Conservation (phyloP, 2,888 invertebrate genomes). For the Sesamia inferens region DNA sequence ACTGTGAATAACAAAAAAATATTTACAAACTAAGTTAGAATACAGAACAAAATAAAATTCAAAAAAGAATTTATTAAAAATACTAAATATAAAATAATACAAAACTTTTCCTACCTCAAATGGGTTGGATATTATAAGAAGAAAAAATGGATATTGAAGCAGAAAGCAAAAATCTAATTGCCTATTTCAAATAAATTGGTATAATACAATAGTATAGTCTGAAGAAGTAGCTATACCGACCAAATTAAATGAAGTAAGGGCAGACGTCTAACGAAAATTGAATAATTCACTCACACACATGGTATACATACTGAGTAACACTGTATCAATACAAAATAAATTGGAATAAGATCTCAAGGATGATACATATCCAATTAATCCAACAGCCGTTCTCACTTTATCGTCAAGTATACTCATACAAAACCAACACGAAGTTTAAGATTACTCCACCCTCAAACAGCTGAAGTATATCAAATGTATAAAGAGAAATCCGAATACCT, state of each 20-base stretch:
- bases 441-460: constrained; percentile 15
- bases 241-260: not conserved
- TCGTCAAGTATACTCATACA: constrained; percentile 6
- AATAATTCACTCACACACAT: not conserved
- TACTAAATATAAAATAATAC: no score
- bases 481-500: constrained; percentile 28
- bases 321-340: not conserved
- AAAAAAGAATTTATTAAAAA: no score
- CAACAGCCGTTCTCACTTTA: constrained; percentile 1
- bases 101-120: not conserved
- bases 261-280: not conserved
- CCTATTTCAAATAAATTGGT: not conserved
- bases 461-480: constrained; percentile 19
- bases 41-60: no score
- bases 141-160: not conserved
- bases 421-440: constrained; percentile 17
- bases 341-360: not conserved
- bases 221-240: not conserved
- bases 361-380: constrained; percentile 19
- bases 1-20: no score
- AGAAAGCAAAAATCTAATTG: no score
- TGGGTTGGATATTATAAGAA: not conserved
- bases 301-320: not conserved
- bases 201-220: constrained; percentile 3
- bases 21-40: no score